A percentile compares a stretch with the other conserved stretches of the same genome.
Conservation (phyloP, 2,888 invertebrate species). For the Rhopalosiphum nymphaeae region DNA sequence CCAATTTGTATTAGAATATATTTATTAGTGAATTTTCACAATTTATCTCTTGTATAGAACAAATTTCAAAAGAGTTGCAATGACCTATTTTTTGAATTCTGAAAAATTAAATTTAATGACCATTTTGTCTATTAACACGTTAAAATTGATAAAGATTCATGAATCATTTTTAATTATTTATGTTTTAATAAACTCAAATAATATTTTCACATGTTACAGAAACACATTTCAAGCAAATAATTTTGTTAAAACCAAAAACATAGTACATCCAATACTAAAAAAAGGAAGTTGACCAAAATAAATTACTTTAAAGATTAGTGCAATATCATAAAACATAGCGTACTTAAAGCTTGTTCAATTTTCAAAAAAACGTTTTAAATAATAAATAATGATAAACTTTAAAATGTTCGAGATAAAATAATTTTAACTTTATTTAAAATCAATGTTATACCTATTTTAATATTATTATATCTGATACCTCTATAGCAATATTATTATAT, state of each 20-base stretch:
- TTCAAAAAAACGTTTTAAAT: neutral
- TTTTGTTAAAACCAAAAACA: neutral
- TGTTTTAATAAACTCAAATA: neutral
- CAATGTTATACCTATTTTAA: neutral
- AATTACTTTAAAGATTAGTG: neutral
- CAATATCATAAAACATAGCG: neutral
- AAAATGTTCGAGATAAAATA: neutral
- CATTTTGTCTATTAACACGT: neutral
- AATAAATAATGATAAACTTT: neutral
- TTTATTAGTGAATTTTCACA: neutral
- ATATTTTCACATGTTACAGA: neutral
- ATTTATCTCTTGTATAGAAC: neutral
- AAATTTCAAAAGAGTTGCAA: neutral
- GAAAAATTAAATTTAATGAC: neutral
- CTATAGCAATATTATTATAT: neutral
- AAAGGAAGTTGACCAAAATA: neutral
- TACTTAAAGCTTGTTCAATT: neutral
- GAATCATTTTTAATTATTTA: neutral
- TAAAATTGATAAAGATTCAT: neutral
- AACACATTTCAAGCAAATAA: neutral
- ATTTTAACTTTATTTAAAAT: neutral
- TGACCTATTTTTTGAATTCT: neutral
- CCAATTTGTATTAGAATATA: no score
- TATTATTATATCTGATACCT: neutral
- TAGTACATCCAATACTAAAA: neutral